Evolutionary conservation across 2,113 vertebrate species (phyloP).

Genomic region (Holacanthus passer): DNA sequence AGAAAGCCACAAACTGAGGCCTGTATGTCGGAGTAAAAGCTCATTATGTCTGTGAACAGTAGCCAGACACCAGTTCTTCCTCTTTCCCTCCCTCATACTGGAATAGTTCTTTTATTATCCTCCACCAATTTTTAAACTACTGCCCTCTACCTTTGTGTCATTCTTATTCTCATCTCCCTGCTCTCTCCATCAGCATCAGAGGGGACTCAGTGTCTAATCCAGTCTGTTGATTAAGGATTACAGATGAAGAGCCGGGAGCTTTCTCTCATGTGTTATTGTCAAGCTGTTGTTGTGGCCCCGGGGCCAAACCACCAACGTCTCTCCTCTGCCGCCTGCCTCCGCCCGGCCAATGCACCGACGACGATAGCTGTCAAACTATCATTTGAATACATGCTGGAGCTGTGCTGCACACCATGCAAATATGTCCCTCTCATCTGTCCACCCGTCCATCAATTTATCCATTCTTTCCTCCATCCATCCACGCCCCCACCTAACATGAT

Average conservation of each 20-base stretch:
- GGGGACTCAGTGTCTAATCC: slow-evolving; percentile 68
- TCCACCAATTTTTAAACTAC: neutral
- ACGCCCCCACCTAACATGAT: neutral
- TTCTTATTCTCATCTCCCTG: slow-evolving; percentile 1
- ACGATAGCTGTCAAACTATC: slow-evolving; percentile 42
- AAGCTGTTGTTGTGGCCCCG: slow-evolving; percentile 25
- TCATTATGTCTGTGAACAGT: slow-evolving; percentile 3
- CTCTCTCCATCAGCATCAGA: neutral
- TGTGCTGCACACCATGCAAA: slow-evolving; percentile 58
- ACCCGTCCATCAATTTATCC: neutral
- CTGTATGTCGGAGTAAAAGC: neutral
- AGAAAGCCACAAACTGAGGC: neutral
- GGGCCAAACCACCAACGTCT: slow-evolving; percentile 15
- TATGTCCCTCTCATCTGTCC: slow-evolving; percentile 20
- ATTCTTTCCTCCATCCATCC: neutral
- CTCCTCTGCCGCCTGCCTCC: neutral
- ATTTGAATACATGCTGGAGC: slow-evolving; percentile 56
- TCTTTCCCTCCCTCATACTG: slow-evolving; percentile 9
- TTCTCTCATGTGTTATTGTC: slow-evolving; percentile 26
- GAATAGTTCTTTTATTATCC: slow-evolving; percentile 21
- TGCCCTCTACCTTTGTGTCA: slow-evolving; percentile 1
- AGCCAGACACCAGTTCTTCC: slow-evolving; percentile 3
- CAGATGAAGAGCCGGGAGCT: slow-evolving; percentile 33
- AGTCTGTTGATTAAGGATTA: slow-evolving; percentile 76
- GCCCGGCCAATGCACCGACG: neutral